Evolutionary conservation across 1,140 invertebrate species (phyloP).

Genomic region (Leucophenga varia): DNA sequence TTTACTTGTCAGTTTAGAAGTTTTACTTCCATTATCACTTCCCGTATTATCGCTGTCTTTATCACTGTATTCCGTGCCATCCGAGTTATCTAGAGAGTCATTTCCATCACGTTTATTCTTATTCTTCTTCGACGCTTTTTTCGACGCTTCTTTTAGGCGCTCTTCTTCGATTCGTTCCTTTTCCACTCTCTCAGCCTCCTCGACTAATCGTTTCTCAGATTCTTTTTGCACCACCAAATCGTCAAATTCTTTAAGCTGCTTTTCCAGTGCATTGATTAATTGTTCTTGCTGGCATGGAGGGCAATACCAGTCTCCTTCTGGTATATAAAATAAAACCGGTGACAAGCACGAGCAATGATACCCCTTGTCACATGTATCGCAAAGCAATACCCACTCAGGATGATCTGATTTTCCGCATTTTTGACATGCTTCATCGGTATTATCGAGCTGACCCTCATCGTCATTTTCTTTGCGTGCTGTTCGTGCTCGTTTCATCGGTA

Average conservation of each 20-base stretch:
- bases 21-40: constrained; percentile 14
- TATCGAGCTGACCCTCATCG: constrained; percentile 43
- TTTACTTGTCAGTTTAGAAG: constrained; percentile 17
- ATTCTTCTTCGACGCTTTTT: not conserved
- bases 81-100: constrained; percentile 4
- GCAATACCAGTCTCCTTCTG: constrained; percentile 96
- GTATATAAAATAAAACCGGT: constrained; percentile 87
- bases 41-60: constrained; percentile 11
- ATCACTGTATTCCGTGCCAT: constrained; percentile 23
- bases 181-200: constrained; percentile 46
- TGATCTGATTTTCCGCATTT: constrained; percentile 88
- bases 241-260: constrained; percentile 65
- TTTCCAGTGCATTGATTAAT: constrained; percentile 70
- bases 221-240: constrained; percentile 69
- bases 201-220: constrained; percentile 70
- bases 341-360: constrained; percentile 93
- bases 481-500: constrained; percentile 67
- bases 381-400: constrained; percentile 94
- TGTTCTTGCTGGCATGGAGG: constrained; percentile 88
- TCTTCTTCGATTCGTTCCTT: constrained; percentile 41
- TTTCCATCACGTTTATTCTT: constrained; percentile 9
- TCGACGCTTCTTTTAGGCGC: constrained; percentile 18
- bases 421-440: constrained; percentile 72
- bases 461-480: constrained; percentile 67
- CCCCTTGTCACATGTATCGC: constrained; percentile 91